Conservation (phyloP, 2,797 vertebrate genomes). For the Sciaenops ocellatus region DNA sequence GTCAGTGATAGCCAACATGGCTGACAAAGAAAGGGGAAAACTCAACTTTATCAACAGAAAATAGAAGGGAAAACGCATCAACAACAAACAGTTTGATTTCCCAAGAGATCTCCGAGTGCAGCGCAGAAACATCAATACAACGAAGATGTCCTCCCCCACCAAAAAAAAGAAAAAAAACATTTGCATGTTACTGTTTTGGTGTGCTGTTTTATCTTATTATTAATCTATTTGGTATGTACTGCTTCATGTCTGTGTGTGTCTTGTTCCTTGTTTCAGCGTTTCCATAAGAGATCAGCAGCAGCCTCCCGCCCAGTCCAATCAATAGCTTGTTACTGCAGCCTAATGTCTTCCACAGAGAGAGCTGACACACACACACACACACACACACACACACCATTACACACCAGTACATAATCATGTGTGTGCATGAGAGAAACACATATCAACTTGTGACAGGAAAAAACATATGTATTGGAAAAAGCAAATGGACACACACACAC, state of each 20-base stretch:
- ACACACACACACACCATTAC: conserved; percentile 23
- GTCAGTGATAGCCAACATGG: conserved; percentile 1
- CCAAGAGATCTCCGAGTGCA: conserved; percentile 22
- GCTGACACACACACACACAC: conserved; percentile 47
- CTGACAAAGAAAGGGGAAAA: conserved; percentile 29
- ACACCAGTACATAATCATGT: conserved; percentile 21
- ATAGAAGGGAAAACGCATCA: conserved; percentile 24
- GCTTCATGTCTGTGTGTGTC: conserved; percentile 34
- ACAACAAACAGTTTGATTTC: conserved; percentile 49
- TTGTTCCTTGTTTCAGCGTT: conserved; percentile 55
- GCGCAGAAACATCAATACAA: conserved; percentile 21
- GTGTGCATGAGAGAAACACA: conserved; percentile 18
- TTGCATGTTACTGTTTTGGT: conserved; percentile 27
- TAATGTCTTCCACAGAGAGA: conserved; percentile 68
- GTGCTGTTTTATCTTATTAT: conserved; percentile 33
- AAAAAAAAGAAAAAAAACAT: conserved; percentile 3
- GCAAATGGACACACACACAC: conserved; percentile 21
- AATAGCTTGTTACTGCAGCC: conserved; percentile 79
- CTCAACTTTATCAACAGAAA: conserved; percentile 39
- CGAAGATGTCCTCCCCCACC: conserved; percentile 15
- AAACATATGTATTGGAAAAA: background rate
- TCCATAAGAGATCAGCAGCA: conserved; percentile 72
- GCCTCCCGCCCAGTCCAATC: conserved; percentile 66
- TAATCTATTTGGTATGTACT: conserved; percentile 21
- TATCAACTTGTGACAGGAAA: conserved; percentile 4